Percentiles rank a stretch among this genome's conserved stretches.
phyloP scores from a whole-genome alignment of 2,797 vertebrate genomes.

The Galagoides demidoff region DNA sequence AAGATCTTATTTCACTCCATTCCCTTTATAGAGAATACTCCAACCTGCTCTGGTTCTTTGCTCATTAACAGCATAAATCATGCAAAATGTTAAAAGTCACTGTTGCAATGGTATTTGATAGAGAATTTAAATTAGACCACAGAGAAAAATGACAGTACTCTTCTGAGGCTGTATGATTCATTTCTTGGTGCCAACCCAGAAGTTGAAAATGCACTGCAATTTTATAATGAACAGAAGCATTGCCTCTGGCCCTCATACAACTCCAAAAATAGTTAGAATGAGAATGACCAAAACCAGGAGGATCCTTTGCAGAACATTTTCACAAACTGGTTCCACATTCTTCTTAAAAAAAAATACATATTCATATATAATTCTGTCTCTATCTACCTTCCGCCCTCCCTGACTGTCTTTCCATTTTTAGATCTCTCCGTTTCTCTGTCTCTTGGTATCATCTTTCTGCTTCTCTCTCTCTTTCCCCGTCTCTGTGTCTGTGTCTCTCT shows the following conservation, averaged over 20 bases:
- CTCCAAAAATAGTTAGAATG: conserved; percentile 52
- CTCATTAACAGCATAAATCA: conserved; percentile 76
- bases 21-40: conserved; percentile 42
- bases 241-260: not conserved
- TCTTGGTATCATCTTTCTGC: not conserved
- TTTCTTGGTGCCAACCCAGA: conserved; percentile 67
- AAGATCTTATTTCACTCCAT: conserved; percentile 55
- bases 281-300: conserved; percentile 30
- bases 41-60: conserved; percentile 50
- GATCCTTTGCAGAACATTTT: not conserved
- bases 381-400: not conserved
- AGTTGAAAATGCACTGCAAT: conserved; percentile 58
- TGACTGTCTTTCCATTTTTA: not conserved
- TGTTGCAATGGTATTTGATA: conserved; percentile 67
- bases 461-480: not conserved
- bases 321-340: not conserved
- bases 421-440: not conserved
- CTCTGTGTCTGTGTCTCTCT: not conserved
- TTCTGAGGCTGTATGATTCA: conserved; percentile 66
- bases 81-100: conserved; percentile 68
- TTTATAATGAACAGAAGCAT: conserved; percentile 58
- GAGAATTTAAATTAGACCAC: conserved; percentile 75
- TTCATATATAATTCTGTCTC: not conserved
- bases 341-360: not conserved
- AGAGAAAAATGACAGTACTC: conserved; percentile 66